These are phyloP conservation scores for Chlorops oryzae DNA, from an alignment of 1,140 invertebrate genomes.

Conservation along the genomic window DNA sequence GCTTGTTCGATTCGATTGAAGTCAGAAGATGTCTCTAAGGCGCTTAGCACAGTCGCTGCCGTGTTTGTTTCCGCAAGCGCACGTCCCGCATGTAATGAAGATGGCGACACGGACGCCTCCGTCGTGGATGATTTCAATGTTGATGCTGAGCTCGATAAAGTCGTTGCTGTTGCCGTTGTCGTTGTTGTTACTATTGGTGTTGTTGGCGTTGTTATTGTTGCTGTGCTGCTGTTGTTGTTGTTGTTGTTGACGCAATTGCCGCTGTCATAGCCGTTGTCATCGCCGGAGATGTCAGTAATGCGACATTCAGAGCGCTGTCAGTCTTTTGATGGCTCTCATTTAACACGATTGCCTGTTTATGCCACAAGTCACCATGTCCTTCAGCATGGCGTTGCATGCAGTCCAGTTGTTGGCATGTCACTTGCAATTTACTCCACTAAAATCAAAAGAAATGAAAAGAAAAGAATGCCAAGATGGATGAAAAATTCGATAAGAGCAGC, in stretches of 20 bases:
- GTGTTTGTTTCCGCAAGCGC: too few relatives aligned
- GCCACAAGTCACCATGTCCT: conserved; percentile 45
- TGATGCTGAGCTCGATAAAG: too few relatives aligned
- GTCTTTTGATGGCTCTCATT: conserved; percentile 32
- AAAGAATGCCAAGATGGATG: too few relatives aligned
- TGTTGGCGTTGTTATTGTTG: conserved; percentile 14
- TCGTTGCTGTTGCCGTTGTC: conserved; percentile 10
- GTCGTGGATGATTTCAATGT: too few relatives aligned
- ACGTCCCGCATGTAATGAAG: too few relatives aligned
- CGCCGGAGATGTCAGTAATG: conserved; percentile 13
- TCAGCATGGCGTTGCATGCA: conserved; percentile 46
- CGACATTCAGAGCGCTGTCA: neutral
- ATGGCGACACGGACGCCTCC: too few relatives aligned
- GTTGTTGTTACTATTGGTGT: conserved; percentile 19
- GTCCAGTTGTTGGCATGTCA: conserved; percentile 46
- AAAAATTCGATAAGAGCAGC: too few relatives aligned
- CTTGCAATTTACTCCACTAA: conserved; percentile 47
- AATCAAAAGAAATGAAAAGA: too few relatives aligned
- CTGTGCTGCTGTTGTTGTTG: conserved; percentile 6
- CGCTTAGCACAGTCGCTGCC: too few relatives aligned
- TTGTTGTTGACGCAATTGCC: conserved; percentile 14
- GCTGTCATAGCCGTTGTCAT: neutral
- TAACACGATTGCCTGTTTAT: conserved; percentile 40
- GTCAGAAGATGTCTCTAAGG: too few relatives aligned
- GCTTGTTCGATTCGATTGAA: too few relatives aligned